Conservation (phyloP, 2,113 vertebrate species). For the Setophaga petechia region DNA sequence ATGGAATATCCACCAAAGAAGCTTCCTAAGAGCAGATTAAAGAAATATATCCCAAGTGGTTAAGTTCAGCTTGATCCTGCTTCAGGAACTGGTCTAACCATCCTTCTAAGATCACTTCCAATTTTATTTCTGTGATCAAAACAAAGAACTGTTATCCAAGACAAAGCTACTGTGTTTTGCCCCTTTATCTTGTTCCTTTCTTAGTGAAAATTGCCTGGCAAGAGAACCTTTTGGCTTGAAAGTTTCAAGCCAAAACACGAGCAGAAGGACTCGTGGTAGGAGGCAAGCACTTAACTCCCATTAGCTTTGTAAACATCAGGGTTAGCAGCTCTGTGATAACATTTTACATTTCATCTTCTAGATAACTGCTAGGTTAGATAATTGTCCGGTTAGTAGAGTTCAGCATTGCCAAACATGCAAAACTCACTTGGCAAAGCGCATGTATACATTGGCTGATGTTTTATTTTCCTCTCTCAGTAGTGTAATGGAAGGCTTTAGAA, state of each 20-base stretch:
- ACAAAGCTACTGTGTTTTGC: not conserved
- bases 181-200: not conserved
- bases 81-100: not conserved
- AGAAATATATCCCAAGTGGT: not conserved
- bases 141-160: not conserved
- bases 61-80: not conserved
- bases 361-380: not conserved
- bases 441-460: conserved; percentile 31
- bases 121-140: not conserved
- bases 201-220: not conserved
- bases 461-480: conserved; percentile 9
- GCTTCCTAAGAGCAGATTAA: not conserved
- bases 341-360: not conserved
- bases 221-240: not conserved
- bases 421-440: not conserved
- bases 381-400: not conserved
- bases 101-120: not conserved
- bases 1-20: not conserved
- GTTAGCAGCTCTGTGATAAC: not conserved
- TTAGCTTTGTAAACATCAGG: not conserved
- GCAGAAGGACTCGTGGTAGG: not conserved
- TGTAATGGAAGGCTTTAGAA: conserved; percentile 14
- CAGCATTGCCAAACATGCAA: not conserved
- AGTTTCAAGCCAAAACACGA: not conserved
- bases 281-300: not conserved